phyloP scores from a whole-genome alignment of 2,888 invertebrate genomes.

The Scrobipalpa costella region DNA sequence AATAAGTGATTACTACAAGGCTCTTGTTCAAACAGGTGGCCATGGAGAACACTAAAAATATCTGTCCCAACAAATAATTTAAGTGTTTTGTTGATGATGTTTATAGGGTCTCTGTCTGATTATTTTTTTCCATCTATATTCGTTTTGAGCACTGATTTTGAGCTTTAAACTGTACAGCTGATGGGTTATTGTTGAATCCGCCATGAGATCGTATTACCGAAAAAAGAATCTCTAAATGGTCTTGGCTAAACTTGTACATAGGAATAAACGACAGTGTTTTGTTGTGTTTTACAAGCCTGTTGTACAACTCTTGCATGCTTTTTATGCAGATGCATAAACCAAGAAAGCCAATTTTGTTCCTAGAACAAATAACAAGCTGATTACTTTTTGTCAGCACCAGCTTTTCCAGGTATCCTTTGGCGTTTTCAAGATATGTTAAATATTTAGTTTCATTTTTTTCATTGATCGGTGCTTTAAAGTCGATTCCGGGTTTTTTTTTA shows the following conservation, averaged over 20 bases:
- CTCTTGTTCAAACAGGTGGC: not conserved
- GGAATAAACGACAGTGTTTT: not conserved
- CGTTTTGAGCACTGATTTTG: not conserved
- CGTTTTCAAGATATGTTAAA: not conserved
- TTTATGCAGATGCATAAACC: not conserved
- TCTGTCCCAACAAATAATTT: slow-evolving; percentile 3
- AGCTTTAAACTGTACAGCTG: not conserved
- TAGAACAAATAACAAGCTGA: not conserved
- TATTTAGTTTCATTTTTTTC: not conserved
- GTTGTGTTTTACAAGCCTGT: not conserved
- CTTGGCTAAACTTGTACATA: not conserved
- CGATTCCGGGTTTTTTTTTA: slow-evolving; percentile 22
- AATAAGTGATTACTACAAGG: slow-evolving; percentile 1
- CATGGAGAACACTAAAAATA: not conserved
- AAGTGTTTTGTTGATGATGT: too few species aligned
- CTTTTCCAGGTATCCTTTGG: not conserved
- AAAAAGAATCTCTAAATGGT: not conserved
- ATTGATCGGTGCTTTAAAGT: slow-evolving; percentile 23
- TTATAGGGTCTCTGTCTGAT: too few species aligned
- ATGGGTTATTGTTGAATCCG: not conserved
- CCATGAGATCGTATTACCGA: not conserved
- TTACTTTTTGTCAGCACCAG: not conserved
- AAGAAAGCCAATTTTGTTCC: not conserved
- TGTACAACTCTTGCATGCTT: not conserved
- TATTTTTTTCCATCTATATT: too few species aligned